These are phyloP conservation scores for Steromphala cineraria DNA, from an alignment of 2,888 invertebrate genomes.

Conservation along the genomic window DNA sequence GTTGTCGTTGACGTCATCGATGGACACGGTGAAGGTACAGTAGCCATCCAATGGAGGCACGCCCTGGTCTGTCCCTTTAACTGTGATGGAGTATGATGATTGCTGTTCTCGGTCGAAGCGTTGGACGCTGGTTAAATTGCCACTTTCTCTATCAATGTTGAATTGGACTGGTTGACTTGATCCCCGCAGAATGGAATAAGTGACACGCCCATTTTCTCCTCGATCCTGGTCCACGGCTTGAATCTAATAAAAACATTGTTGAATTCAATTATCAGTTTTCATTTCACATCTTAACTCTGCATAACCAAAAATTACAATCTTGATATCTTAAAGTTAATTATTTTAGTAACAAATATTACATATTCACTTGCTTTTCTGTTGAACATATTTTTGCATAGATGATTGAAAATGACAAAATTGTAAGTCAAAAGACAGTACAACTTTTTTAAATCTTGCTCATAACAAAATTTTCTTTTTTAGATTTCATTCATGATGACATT, in stretches of 20 bases:
- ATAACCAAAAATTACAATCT: no score
- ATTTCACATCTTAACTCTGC: no score
- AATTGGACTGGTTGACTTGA: slow-evolving; percentile 95
- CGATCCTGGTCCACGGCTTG: slow-evolving; percentile 97
- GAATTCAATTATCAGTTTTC: no score
- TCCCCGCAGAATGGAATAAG: slow-evolving; percentile 86
- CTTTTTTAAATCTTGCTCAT: no score
- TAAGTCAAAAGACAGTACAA: no score
- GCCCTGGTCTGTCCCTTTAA: slow-evolving; percentile 99
- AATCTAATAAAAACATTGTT: slow-evolving; percentile 77
- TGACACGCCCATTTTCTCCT: slow-evolving; percentile 86
- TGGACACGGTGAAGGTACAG: slow-evolving; percentile 86
- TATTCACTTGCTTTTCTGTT: no score
- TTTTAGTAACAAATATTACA: no score
- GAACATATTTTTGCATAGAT: no score
- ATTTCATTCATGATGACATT: no score
- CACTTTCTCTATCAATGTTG: slow-evolving; percentile 95
- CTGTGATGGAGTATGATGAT: slow-evolving; percentile 79
- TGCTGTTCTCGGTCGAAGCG: slow-evolving; percentile 87
- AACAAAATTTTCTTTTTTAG: no score
- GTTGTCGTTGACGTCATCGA: slow-evolving; percentile 70
- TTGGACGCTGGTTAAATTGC: slow-evolving; percentile 85
- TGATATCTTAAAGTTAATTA: no score
- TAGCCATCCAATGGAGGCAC: slow-evolving; percentile 97
- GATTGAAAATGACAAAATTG: no score